Conservation (phyloP, 2,113 vertebrate species). For the Excalfactoria chinensis region DNA sequence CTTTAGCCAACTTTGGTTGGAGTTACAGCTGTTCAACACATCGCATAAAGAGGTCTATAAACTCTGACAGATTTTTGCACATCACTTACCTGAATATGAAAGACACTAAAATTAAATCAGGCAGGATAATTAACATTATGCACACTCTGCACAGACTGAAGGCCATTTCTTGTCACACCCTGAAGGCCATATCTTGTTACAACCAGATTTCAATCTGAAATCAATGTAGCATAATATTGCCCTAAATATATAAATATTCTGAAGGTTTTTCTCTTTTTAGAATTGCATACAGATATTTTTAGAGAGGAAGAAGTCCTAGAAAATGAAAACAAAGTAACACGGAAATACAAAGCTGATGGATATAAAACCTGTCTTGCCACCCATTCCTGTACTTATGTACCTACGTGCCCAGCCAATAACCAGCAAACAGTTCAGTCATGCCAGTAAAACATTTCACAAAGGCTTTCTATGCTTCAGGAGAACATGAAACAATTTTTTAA, state of each 20-base stretch:
- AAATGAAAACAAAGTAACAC: background rate
- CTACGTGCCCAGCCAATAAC: background rate
- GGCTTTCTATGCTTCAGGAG: background rate
- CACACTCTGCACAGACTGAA: background rate
- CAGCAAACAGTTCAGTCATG: background rate
- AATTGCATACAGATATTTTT: background rate
- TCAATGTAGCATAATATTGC: background rate
- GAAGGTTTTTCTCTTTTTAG: background rate
- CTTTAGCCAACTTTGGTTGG: background rate
- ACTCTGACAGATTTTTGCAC: background rate
- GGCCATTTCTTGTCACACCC: background rate
- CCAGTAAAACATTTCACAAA: slow-evolving; percentile 22
- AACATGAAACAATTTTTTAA: slow-evolving; percentile 5
- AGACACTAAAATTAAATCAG: slow-evolving; percentile 25
- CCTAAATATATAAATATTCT: background rate
- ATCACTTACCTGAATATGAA: slow-evolving; percentile 55
- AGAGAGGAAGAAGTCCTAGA: background rate
- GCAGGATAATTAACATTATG: background rate
- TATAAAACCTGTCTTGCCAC: background rate
- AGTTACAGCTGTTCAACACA: background rate
- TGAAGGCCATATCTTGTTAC: background rate
- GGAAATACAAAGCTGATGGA: background rate
- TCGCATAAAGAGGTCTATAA: background rate
- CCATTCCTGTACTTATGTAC: background rate
- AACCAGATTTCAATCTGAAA: background rate